Conservation (phyloP, 2,888 invertebrate genomes). For the Cryptus armator region DNA sequence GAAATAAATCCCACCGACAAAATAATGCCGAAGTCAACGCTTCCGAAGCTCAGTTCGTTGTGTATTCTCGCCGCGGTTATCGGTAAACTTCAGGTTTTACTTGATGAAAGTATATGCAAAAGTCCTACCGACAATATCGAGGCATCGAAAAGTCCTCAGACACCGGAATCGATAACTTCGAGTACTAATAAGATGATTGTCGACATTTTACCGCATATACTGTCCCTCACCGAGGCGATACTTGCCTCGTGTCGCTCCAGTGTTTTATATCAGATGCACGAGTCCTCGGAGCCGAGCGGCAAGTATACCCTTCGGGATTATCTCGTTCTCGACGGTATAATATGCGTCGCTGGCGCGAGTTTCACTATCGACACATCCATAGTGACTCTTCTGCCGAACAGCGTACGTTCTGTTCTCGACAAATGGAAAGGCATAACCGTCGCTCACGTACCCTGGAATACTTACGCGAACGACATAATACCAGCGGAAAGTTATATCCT, state of each 20-base stretch:
- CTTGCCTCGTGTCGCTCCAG: slow-evolving; percentile 85
- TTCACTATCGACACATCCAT: slow-evolving; percentile 86
- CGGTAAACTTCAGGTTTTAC: slow-evolving; percentile 90
- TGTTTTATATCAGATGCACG: slow-evolving; percentile 85
- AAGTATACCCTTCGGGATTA: slow-evolving; percentile 86
- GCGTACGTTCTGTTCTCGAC: slow-evolving; percentile 87
- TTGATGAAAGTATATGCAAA: slow-evolving; percentile 85
- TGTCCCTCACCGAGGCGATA: slow-evolving; percentile 89
- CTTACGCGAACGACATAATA: slow-evolving; percentile 91
- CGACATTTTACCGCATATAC: slow-evolving; percentile 89
- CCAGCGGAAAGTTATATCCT: slow-evolving; percentile 94
- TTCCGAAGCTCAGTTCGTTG: slow-evolving; percentile 91
- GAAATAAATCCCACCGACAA: slow-evolving; percentile 83
- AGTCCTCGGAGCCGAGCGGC: slow-evolving; percentile 81
- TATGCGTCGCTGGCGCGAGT: slow-evolving; percentile 84
- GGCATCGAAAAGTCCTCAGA: slow-evolving; percentile 78
- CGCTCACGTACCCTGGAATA: slow-evolving; percentile 88
- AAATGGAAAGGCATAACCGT: slow-evolving; percentile 88
- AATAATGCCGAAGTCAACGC: slow-evolving; percentile 82
- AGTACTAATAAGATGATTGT: slow-evolving; percentile 85
- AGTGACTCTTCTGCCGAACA: slow-evolving; percentile 86
- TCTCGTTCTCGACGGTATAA: slow-evolving; percentile 83
- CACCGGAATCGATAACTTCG: slow-evolving; percentile 75
- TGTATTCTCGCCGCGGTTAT: slow-evolving; percentile 92
- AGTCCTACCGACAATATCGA: slow-evolving; percentile 80